These are phyloP conservation scores for Drosophila austrosaltans DNA, from an alignment of 2,888 invertebrate species.

Conservation along the genomic window DNA sequence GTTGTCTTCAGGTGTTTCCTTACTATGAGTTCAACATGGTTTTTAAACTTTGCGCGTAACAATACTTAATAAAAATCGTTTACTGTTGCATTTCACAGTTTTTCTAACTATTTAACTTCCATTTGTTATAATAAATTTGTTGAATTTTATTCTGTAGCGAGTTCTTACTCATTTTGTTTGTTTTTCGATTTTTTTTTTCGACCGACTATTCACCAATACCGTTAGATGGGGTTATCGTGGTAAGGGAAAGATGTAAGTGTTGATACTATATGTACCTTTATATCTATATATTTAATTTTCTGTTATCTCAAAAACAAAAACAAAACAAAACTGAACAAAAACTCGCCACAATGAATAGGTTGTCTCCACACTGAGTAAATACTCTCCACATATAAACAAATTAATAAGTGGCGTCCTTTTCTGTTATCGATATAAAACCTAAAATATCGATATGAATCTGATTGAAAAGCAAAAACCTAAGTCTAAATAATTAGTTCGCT, in stretches of 20 bases:
- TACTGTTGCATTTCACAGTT: background rate
- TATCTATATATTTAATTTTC: background rate
- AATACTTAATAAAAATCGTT: background rate
- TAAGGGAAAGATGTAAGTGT: background rate
- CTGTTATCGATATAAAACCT: background rate
- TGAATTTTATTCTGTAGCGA: background rate
- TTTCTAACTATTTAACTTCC: slow-evolving; percentile 2
- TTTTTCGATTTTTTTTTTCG: background rate
- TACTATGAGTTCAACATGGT: slow-evolving; percentile 12
- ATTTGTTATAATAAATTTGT: slow-evolving; percentile 3
- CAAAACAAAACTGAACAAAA: slow-evolving; percentile 8
- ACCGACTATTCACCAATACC: background rate
- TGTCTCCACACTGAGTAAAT: background rate
- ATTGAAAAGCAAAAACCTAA: too few species aligned
- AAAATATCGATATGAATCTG: background rate
- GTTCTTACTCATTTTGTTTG: slow-evolving; percentile 2
- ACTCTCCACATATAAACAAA: slow-evolving; percentile 7
- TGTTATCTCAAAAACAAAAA: background rate
- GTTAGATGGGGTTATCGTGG: background rate
- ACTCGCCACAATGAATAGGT: background rate
- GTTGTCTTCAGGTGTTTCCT: slow-evolving; percentile 15
- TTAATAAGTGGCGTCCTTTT: slow-evolving; percentile 9
- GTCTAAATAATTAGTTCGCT: too few species aligned
- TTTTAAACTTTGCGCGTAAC: slow-evolving; percentile 16
- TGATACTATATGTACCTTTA: background rate